Conservation (phyloP, 2,888 invertebrate genomes). For the Galeopsomyia nigrocyanea region DNA sequence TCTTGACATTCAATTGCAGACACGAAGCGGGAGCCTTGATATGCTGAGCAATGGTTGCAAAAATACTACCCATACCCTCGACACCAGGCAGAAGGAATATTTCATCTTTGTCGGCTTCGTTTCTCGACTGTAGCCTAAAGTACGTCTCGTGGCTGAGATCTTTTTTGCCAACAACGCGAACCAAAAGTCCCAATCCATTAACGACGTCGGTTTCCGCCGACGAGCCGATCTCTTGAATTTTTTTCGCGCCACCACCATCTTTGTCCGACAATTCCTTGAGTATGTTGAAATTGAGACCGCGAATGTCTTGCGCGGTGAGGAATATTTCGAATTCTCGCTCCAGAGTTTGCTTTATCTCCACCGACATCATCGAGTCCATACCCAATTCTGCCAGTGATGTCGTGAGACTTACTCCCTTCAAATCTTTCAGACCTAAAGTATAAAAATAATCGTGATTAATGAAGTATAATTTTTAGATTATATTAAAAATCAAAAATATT, state of each 20-base stretch:
- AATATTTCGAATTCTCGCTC: constrained; percentile 91
- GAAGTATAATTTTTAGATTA: not conserved
- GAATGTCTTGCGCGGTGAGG: constrained; percentile 87
- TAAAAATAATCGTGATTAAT: not conserved
- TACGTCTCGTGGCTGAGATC: constrained; percentile 49
- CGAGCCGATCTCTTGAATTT: not conserved
- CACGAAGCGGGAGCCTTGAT: constrained; percentile 61
- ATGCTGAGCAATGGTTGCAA: constrained; percentile 59
- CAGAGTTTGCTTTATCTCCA: constrained; percentile 93
- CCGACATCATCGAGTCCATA: constrained; percentile 97
- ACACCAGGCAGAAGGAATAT: constrained; percentile 64
- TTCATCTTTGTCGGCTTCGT: constrained; percentile 47
- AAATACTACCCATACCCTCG: constrained; percentile 64
- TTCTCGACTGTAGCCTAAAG: constrained; percentile 53
- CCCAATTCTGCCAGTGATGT: constrained; percentile 90
- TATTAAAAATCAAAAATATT: too few species aligned
- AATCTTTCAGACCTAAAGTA: constrained; percentile 64
- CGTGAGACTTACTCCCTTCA: constrained; percentile 78
- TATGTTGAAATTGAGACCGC: constrained; percentile 82
- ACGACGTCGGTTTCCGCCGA: constrained; percentile 38
- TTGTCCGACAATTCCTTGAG: constrained; percentile 66
- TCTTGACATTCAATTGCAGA: constrained; percentile 59
- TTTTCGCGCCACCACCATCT: constrained; percentile 23
- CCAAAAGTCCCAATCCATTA: constrained; percentile 54
- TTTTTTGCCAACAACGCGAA: constrained; percentile 49